Evolutionary conservation across 2,113 vertebrate species (phyloP), one percentile per base, ranked within the genome.

Genomic region (Lepus americanus): DNA sequence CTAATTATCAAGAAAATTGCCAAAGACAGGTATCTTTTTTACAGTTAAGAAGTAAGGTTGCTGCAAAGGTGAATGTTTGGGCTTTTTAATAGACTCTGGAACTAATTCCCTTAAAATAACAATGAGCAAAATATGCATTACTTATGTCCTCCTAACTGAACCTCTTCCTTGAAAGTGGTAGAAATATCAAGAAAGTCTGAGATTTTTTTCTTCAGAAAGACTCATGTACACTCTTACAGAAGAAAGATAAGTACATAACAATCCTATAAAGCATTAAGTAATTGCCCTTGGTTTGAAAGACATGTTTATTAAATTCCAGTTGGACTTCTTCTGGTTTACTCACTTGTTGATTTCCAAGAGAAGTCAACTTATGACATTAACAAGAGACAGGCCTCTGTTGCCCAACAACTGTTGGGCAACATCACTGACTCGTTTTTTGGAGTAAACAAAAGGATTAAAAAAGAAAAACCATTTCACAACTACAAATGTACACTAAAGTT

Each of bases 371-470:
- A 44, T 36, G 91, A 94, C 72, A 89, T 76, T 95, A 96, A 88
- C 61, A 87, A 95, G 80, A 87, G 84, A 64, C 85, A 96, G 95
- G 25, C 55, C 82, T 80, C 72, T 88, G 29, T 94, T 96, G 96
- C 85, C 44, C 55, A 96, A 94, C 77, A 96, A 95, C 27, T 79
- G 23, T 90, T 95, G 94, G 73, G 95, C 95, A 97, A 96, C 53
- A 74, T 85, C 69, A 84, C 67, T 96, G 92, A 96, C 39, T 96
- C 95, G 97, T 82, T 88, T 85, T 66, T 86, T 51, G 22, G 72
- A 93, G 33, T 95, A 95, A 96, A 96, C 78, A 95, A 88, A 92
- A 94, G 63, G 73, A 93, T 95, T 94, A 73, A 93, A 90, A 78
- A 84, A 73, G 55, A 86, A 92, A 90, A 92, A 61, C 64, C 81